These are phyloP conservation scores for Drosophila ambigua DNA, from an alignment of 1,140 invertebrate genomes.

Conservation along the genomic window DNA sequence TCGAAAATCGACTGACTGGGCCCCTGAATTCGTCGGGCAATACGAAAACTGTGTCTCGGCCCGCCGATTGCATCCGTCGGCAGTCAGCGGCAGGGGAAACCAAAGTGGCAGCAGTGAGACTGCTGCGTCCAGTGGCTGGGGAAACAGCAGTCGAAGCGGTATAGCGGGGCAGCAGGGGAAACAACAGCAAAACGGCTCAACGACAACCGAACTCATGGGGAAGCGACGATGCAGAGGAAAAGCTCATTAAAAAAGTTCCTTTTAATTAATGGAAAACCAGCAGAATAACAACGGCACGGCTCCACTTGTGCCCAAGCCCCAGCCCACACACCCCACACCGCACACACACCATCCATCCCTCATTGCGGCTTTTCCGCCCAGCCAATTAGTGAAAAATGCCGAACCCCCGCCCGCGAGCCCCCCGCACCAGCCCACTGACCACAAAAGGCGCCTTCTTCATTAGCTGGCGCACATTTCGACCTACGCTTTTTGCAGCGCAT, in stretches of 20 bases:
- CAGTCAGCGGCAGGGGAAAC: too few species aligned
- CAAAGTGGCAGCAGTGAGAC: too few species aligned
- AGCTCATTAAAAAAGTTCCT: constrained; percentile 28
- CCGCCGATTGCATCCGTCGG: too few species aligned
- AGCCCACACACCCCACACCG: background rate
- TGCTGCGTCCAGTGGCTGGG: constrained; percentile 13
- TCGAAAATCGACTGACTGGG: constrained; percentile 81
- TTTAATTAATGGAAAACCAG: constrained; percentile 32
- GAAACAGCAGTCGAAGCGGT: constrained; percentile 13
- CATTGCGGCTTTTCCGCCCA: background rate
- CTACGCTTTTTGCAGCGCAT: constrained; percentile 79
- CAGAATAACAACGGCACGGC: too few species aligned
- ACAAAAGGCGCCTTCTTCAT: constrained; percentile 69
- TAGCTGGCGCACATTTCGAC: constrained; percentile 80
- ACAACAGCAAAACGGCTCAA: too few species aligned
- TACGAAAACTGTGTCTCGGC: too few species aligned
- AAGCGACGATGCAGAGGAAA: background rate
- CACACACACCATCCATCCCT: background rate
- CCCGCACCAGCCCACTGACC: constrained; percentile 17
- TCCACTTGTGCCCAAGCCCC: too few species aligned
- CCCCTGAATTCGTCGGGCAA: constrained; percentile 69
- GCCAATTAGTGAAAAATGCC: constrained; percentile 72
- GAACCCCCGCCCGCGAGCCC: background rate
- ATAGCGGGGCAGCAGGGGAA: too few species aligned
- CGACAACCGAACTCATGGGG: too few species aligned